These are phyloP conservation scores for Pollenia griseotomentosa DNA, from an alignment of 2,888 invertebrate species.

Conservation along the genomic window DNA sequence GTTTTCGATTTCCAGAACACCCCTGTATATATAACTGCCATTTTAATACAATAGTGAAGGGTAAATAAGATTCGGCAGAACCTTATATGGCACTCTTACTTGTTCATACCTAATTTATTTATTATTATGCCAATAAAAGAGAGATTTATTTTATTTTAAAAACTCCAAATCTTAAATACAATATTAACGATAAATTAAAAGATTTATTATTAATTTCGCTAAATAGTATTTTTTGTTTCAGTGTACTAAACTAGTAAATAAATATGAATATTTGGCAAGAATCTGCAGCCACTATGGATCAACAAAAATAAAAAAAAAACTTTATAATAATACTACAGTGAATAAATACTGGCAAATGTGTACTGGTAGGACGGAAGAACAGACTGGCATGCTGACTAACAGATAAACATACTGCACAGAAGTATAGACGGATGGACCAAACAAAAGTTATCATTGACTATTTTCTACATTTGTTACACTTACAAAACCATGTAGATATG, in stretches of 20 bases:
- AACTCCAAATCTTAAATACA: too few relatives aligned
- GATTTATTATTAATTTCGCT: too few relatives aligned
- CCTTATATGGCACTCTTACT: too few relatives aligned
- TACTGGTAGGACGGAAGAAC: slow-evolving; percentile 23
- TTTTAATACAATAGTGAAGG: too few relatives aligned
- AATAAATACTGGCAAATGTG: slow-evolving; percentile 36
- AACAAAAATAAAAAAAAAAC: slow-evolving; percentile 9
- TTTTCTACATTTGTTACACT: slow-evolving; percentile 21
- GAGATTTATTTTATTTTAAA: too few relatives aligned
- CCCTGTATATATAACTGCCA: too few relatives aligned
- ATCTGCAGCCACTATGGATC: background rate
- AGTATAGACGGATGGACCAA: slow-evolving; percentile 24
- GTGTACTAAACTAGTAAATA: background rate
- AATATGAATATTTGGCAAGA: slow-evolving; percentile 53
- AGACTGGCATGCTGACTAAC: slow-evolving; percentile 13
- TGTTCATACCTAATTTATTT: too few relatives aligned
- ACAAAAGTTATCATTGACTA: slow-evolving; percentile 16
- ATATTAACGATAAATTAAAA: too few relatives aligned
- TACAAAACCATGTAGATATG: slow-evolving; percentile 9
- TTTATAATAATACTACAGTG: slow-evolving; percentile 50
- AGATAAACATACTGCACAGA: slow-evolving; percentile 41
- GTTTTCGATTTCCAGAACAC: too few relatives aligned
- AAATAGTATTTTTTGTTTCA: too few relatives aligned
- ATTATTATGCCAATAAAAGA: too few relatives aligned
- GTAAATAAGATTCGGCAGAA: too few relatives aligned